phyloP scores from a whole-genome alignment of 2,113 vertebrate genomes.

The Chloropsis hardwickii region DNA sequence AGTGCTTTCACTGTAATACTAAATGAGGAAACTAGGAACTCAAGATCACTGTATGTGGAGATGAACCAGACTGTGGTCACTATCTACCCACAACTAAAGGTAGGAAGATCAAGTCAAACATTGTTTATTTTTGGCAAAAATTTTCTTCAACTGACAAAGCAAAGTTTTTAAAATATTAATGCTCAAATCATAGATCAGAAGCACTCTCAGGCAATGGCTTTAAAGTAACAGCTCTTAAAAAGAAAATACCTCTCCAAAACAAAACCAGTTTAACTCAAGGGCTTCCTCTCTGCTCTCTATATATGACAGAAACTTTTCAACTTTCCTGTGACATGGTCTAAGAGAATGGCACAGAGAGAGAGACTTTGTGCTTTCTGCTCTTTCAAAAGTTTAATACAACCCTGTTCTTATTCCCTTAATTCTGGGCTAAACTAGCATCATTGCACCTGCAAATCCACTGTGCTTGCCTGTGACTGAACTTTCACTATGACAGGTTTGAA shows the following conservation, averaged over 20 bases:
- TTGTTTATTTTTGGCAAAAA: background rate
- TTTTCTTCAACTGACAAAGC: background rate
- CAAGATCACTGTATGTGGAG: slow-evolving; percentile 62
- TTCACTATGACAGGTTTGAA: background rate
- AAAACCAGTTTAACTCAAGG: background rate
- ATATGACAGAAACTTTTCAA: background rate
- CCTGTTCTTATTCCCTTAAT: background rate
- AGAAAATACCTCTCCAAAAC: background rate
- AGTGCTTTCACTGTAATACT: slow-evolving; percentile 73
- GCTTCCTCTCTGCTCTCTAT: background rate
- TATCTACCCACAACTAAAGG: slow-evolving; percentile 76
- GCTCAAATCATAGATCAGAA: background rate
- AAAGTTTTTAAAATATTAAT: background rate
- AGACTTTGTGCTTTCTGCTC: background rate
- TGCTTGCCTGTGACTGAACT: background rate
- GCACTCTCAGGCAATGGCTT: background rate
- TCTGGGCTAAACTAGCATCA: background rate
- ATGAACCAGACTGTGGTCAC: slow-evolving; percentile 65
- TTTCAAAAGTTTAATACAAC: background rate
- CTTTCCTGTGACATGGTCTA: background rate
- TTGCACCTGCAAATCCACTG: background rate
- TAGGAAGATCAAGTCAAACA: background rate
- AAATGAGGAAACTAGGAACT: background rate
- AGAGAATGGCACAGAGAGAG: background rate
- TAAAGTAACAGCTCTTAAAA: background rate